Evolutionary conservation across 2,113 vertebrate species (phyloP), one percentile per base, ranked within the genome.

Genomic region (Silurus meridionalis): DNA sequence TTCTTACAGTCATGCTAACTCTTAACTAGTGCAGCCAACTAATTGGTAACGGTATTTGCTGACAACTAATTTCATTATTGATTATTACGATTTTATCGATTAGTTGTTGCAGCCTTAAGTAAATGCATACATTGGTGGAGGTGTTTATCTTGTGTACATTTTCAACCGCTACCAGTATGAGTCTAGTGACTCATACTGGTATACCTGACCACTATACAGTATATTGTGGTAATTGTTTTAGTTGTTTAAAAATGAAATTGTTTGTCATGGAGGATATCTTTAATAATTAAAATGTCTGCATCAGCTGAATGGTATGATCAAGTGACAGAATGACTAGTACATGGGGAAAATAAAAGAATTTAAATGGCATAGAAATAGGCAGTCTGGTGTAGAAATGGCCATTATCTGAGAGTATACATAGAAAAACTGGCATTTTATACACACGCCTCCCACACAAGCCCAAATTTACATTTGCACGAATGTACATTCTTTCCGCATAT

Each of bases 251-350:
- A 91, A 71, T 91, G 89, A 66, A 89, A 87, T 89, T 91, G 91
- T 92, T 93, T 93, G 92, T 93, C 91, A 93, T 89, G 87, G 89
- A 92, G 91, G 93, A 92, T 91, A 84, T 86, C 89, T 91, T 85
- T 93, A 95, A 93, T 94, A 37, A 37, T 37, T 37, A 37, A 37
- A 37, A 37, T 94, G 91, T 91, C 83, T 92, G 92, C 92, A 93
- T 91, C 50, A 10, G 84, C 87, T 89, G 90, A 92, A 89, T 91
- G 91, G 87, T 89, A 91, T 69, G 67, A 81, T 82, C 48, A 74
- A 86, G 21, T 87, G 88, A 91, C 82, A 91, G 90, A 93, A 92
- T 91, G 92, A 90, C 86, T 87, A 85, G 83, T 81, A 89, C 87
- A 85, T 55, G 88, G 85, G 83, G 19, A 80, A 85, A 82, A 90